A percentile compares a stretch with the other conserved stretches of the same genome.
Evolutionary conservation across 2,888 invertebrate species (phyloP).

Genomic region (Drosophila borborema): DNA sequence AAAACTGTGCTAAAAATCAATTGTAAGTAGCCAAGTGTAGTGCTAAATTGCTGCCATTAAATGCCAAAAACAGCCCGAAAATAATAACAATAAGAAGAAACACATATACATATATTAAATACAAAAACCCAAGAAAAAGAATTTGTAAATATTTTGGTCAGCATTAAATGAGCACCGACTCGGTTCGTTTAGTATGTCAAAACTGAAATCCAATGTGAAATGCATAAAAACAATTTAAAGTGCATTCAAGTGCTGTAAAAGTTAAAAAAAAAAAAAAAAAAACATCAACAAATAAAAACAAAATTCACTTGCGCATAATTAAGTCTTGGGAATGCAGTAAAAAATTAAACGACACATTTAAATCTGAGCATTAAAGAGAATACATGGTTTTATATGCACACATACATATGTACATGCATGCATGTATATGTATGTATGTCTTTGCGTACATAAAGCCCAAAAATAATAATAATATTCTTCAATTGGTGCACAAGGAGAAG

Average conservation of each 20-base stretch:
- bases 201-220: conserved; percentile 39
- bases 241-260: conserved; percentile 26
- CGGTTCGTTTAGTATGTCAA: conserved; percentile 58
- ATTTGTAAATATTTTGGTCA: conserved; percentile 32
- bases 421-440: not conserved
- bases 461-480: conserved; percentile 23
- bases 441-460: not conserved
- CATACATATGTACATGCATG: not conserved
- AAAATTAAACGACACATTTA: conserved; percentile 27
- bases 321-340: conserved; percentile 32
- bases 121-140: not conserved
- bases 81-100: conserved; percentile 1
- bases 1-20: conserved; percentile 75
- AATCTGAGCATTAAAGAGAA: conserved; percentile 15
- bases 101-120: not conserved
- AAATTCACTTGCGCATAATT: conserved; percentile 13
- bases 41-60: conserved; percentile 17
- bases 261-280: not conserved
- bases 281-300: conserved; percentile 5
- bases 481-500: conserved; percentile 18
- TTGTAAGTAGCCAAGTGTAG: conserved; percentile 66
- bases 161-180: conserved; percentile 24
- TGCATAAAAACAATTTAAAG: conserved; percentile 21
- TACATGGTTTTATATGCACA: conserved; percentile 3
- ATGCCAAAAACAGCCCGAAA: conserved; percentile 5